phyloP scores from a whole-genome alignment of 1,140 invertebrate species.

The Ditylenchus dipsaci region DNA sequence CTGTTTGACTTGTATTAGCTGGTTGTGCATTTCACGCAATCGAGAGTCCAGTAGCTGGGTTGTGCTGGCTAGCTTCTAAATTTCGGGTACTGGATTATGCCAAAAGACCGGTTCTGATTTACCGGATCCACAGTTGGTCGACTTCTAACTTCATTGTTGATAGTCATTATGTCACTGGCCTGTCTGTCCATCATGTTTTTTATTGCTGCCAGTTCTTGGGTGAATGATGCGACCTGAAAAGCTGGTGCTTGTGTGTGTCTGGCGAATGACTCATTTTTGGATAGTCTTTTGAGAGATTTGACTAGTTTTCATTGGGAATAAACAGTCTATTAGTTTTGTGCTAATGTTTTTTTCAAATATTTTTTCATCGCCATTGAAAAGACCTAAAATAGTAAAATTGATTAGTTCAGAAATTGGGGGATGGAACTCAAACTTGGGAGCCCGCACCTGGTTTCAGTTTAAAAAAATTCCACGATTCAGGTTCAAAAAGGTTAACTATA shows the following conservation, averaged over 20 bases:
- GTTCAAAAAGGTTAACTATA: too few species aligned
- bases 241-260: too few species aligned
- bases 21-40: constrained; percentile 44
- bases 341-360: too few species aligned
- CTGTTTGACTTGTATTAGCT: constrained; percentile 48
- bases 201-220: constrained; percentile 37
- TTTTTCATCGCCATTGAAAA: too few species aligned
- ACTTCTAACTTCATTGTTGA: constrained; percentile 50
- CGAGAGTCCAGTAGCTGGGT: constrained; percentile 46
- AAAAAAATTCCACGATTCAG: too few species aligned
- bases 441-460: too few species aligned
- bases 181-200: constrained; percentile 43
- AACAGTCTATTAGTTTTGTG: too few species aligned
- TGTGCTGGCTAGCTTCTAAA: constrained; percentile 45
- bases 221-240: constrained; percentile 32
- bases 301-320: neutral
- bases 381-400: too few species aligned
- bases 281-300: neutral
- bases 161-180: constrained; percentile 36
- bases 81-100: neutral
- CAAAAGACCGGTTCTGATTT: constrained; percentile 4
- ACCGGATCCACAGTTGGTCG: constrained; percentile 47
- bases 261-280: too few species aligned
- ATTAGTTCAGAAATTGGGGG: too few species aligned
- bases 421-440: too few species aligned